Evolutionary conservation across 2,888 invertebrate genomes (phyloP).

Genomic region (Holacanthella duospinosa): DNA sequence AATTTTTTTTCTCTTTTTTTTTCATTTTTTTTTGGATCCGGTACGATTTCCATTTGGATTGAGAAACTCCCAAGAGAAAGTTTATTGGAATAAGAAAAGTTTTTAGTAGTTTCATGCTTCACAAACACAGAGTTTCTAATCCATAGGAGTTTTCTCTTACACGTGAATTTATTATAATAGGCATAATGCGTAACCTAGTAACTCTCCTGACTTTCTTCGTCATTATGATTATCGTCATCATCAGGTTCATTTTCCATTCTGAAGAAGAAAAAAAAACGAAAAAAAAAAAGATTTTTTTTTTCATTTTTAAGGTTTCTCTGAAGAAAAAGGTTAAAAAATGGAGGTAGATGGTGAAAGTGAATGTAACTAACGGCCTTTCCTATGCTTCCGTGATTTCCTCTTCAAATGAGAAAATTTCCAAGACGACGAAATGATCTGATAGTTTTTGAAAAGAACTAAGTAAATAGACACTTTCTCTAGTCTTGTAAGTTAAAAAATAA

Average conservation of each 20-base stretch:
- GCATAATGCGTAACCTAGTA: not conserved
- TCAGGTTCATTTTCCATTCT: constrained; percentile 2
- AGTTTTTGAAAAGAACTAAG: not conserved
- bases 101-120: constrained; percentile 25
- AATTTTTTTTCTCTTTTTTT: not conserved
- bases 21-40: no score
- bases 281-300: not conserved
- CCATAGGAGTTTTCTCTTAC: not conserved
- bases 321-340: not conserved
- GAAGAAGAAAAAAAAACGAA: not conserved
- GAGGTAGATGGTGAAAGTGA: not conserved
- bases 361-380: constrained; percentile 10
- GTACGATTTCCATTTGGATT: not conserved
- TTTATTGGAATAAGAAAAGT: constrained; percentile 16
- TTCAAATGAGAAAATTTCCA: constrained; percentile 10
- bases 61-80: constrained; percentile 21
- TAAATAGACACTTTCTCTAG: not conserved
- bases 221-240: constrained; percentile 10
- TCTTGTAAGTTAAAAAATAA: not conserved
- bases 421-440: not conserved
- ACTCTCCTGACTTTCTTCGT: not conserved
- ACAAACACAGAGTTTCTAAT: constrained; percentile 5
- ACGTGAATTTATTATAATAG: not conserved
- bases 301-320: not conserved
- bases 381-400: constrained; percentile 12